Conservation (phyloP, 2,888 invertebrate genomes). For the Bimastos eiseni region DNA sequence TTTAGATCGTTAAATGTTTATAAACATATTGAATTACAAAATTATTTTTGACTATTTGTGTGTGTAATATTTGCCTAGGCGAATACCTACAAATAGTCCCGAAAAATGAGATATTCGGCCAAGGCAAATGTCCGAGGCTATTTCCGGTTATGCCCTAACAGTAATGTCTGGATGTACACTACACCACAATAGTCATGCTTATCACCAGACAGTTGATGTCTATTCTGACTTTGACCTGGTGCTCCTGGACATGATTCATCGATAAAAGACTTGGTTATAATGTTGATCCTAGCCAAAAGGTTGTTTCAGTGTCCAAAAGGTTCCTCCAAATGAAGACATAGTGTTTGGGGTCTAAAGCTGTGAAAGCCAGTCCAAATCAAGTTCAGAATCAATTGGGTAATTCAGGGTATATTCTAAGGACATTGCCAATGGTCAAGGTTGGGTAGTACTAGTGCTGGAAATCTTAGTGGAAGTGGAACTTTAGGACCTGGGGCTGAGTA, state of each 20-base stretch:
- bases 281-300: not conserved
- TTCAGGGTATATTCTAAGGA: not conserved
- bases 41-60: no score
- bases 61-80: no score
- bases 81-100: no score
- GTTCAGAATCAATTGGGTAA: not conserved
- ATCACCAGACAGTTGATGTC: not conserved
- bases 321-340: not conserved
- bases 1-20: no score
- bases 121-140: no score
- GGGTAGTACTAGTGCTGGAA: not conserved
- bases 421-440: not conserved
- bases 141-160: no score
- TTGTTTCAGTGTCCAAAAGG: not conserved
- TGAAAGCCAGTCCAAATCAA: not conserved
- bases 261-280: not conserved
- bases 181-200: not conserved
- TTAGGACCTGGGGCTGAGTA: no score
- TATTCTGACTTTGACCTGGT: not conserved
- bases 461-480: no score
- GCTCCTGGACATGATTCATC: not conserved
- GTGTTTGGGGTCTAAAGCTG: not conserved
- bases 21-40: no score
- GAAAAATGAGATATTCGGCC: no score
- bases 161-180: not conserved